Conservation (phyloP, 1,140 invertebrate genomes). For the Cryptotermes secundus region DNA sequence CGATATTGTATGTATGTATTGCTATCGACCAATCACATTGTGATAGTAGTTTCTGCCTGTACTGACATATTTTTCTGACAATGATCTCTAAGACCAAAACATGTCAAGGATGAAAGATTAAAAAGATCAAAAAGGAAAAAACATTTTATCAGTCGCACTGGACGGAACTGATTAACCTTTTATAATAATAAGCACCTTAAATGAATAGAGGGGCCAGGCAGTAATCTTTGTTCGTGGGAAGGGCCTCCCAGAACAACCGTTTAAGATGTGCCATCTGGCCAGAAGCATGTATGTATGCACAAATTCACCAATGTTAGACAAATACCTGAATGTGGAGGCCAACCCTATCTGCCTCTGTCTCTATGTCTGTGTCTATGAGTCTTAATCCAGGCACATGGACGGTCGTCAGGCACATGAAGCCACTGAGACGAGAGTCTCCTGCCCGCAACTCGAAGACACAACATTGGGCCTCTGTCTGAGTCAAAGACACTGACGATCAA, state of each 20-base stretch:
- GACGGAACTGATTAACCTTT: too few relatives aligned
- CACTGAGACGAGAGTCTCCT: neutral
- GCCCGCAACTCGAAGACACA: slow-evolving; percentile 10
- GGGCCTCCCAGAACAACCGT: neutral
- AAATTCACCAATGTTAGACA: slow-evolving; percentile 14
- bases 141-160: too few relatives aligned
- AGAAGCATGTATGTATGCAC: neutral
- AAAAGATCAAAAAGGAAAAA: too few relatives aligned
- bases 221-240: neutral
- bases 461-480: slow-evolving; percentile 20
- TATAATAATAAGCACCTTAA: slow-evolving; percentile 1
- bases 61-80: too few relatives aligned
- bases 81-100: too few relatives aligned
- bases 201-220: neutral
- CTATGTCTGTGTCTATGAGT: slow-evolving; percentile 25
- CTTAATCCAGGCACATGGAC: slow-evolving; percentile 7
- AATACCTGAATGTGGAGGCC: slow-evolving; percentile 15
- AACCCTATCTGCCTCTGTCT: neutral
- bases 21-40: too few relatives aligned
- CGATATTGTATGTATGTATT: too few relatives aligned
- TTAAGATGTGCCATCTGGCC: neutral
- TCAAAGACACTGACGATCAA: slow-evolving; percentile 34
- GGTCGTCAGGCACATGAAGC: slow-evolving; percentile 12
- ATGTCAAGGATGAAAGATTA: too few relatives aligned
- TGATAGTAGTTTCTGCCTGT: too few relatives aligned